phyloP scores from a whole-genome alignment of 1,140 invertebrate genomes.

The Notospermus geniculatus region DNA sequence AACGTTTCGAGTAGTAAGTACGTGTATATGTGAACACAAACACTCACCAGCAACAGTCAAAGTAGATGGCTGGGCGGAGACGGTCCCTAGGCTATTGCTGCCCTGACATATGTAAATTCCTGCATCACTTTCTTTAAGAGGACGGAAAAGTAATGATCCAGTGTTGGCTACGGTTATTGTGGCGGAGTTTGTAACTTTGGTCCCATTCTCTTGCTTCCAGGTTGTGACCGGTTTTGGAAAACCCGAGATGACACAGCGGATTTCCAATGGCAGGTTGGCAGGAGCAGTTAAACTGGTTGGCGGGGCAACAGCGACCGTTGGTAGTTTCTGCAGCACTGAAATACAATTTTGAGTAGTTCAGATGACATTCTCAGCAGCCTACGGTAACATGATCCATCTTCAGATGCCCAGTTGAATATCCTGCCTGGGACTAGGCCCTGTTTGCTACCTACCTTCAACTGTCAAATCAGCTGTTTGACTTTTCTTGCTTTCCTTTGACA shows the following conservation, averaged over 20 bases:
- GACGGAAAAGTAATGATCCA: neutral
- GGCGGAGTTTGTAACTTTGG: neutral
- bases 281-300: neutral
- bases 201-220: neutral
- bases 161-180: neutral
- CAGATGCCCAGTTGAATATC: neutral
- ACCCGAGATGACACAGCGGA: neutral
- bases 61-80: neutral
- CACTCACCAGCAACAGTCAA: constrained; percentile 1
- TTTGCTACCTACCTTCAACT: neutral
- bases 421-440: neutral
- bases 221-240: neutral
- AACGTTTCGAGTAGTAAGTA: neutral
- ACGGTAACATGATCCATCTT: no score
- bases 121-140: neutral
- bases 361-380: no score
- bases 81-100: neutral
- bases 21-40: neutral
- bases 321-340: constrained; percentile 1
- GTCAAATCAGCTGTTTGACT: constrained; percentile 1
- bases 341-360: no score
- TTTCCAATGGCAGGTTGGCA: constrained; percentile 2
- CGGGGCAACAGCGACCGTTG: neutral
- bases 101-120: neutral
- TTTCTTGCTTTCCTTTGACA: neutral